Percentiles rank a stretch among this genome's conserved stretches.
phyloP scores from a whole-genome alignment of 1,140 invertebrate genomes.

The Tyrophagus putrescentiae region DNA sequence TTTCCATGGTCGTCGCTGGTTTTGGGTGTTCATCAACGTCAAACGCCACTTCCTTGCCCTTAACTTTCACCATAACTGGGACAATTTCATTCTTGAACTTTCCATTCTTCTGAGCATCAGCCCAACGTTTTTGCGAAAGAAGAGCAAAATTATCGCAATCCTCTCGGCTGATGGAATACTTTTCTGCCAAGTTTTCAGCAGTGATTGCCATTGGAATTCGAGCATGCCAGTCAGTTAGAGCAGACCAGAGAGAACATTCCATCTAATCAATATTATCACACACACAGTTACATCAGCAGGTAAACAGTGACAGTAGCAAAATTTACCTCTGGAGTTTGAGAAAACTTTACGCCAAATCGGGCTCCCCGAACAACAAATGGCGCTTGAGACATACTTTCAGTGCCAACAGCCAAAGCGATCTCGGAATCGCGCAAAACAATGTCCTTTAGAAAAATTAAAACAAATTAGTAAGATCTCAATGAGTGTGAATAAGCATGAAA shows the following conservation, averaged over 20 bases:
- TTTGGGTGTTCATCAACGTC: constrained; percentile 86
- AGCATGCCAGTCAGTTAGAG: constrained; percentile 72
- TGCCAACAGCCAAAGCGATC: constrained; percentile 75
- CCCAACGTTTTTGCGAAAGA: constrained; percentile 50
- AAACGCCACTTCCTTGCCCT: constrained; percentile 56
- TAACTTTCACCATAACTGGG: constrained; percentile 61
- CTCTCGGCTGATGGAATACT: constrained; percentile 68
- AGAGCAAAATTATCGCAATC: constrained; percentile 79
- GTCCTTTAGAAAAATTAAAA: constrained; percentile 45
- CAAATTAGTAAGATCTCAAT: constrained; percentile 17
- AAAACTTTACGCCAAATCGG: constrained; percentile 78
- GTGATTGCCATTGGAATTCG: constrained; percentile 90
- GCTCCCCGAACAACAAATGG: constrained; percentile 68
- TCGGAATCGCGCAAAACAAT: constrained; percentile 69
- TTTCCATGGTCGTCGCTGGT: constrained; percentile 67
- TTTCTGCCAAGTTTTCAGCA: constrained; percentile 86
- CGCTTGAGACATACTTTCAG: constrained; percentile 89
- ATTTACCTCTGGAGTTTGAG: constrained; percentile 47
- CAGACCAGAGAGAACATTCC: constrained; percentile 85
- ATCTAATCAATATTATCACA: constrained; percentile 39
- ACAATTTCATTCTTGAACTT: constrained; percentile 78
- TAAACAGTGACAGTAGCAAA: background rate
- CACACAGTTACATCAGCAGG: background rate
- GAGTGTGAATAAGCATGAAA: background rate
- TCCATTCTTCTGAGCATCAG: constrained; percentile 66